These are phyloP conservation scores for Spea multiplicata DNA, from an alignment of 2,113 vertebrate species.

Conservation along the genomic window DNA sequence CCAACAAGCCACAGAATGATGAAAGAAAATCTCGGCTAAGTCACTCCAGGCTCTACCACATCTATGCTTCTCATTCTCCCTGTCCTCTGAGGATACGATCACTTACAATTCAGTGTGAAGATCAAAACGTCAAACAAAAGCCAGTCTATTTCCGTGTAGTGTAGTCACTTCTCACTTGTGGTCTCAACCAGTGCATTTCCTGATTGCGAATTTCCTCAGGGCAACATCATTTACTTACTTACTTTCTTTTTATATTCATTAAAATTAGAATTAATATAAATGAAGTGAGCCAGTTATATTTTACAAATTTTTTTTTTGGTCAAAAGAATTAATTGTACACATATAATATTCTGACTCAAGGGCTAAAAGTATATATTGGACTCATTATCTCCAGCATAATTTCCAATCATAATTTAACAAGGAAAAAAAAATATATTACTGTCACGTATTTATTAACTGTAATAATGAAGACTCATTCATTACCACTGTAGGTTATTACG, in stretches of 20 bases:
- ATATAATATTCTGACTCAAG: conserved; percentile 27
- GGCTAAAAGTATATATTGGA: conserved; percentile 24
- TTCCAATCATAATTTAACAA: conserved; percentile 8
- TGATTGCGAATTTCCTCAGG: conserved; percentile 17
- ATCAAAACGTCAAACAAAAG: conserved; percentile 42
- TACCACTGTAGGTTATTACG: background rate
- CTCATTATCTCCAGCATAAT: conserved; percentile 39
- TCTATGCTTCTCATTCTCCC: conserved; percentile 24
- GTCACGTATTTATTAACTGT: conserved; percentile 6
- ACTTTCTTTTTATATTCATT: conserved; percentile 39
- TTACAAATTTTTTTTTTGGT: conserved; percentile 11
- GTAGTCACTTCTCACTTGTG: conserved; percentile 13
- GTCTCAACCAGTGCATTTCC: conserved; percentile 17
- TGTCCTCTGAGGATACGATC: conserved; percentile 32
- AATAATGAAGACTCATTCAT: conserved; percentile 6
- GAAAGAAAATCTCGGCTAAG: conserved; percentile 39
- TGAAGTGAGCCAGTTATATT: conserved; percentile 24
- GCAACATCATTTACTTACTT: conserved; percentile 35
- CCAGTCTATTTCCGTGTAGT: conserved; percentile 27
- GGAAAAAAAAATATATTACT: conserved; percentile 17
- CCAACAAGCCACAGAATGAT: conserved; percentile 37
- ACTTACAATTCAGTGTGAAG: conserved; percentile 45
- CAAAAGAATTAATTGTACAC: conserved; percentile 33
- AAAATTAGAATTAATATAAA: conserved; percentile 38
- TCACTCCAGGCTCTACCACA: conserved; percentile 25